These are phyloP conservation scores for Danionella cerebrum DNA, from an alignment of 2,113 vertebrate species.

Conservation along the genomic window DNA sequence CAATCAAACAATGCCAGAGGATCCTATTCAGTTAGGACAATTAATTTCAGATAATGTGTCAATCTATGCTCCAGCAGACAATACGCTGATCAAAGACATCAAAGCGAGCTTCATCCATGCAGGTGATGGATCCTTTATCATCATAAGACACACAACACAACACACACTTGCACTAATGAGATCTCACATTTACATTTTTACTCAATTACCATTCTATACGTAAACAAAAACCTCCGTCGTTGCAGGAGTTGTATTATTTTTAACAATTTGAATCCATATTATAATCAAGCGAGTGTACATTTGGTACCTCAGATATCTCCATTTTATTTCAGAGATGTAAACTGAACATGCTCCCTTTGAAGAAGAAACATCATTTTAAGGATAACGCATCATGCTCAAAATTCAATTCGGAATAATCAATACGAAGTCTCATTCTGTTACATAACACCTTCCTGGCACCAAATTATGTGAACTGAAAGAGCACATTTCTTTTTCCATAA, in stretches of 20 bases:
- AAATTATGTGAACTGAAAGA: not conserved
- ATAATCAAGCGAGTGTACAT: too few species aligned
- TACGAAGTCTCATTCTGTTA: not conserved
- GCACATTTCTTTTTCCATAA: not conserved
- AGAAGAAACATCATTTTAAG: too few species aligned
- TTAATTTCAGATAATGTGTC: not conserved
- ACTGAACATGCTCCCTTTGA: too few species aligned
- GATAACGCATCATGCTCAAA: too few species aligned
- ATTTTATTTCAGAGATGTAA: too few species aligned
- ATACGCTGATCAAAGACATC: not conserved
- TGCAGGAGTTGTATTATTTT: too few species aligned
- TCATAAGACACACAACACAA: not conserved
- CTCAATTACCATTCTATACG: not conserved
- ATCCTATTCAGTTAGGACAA: not conserved
- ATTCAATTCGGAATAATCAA: too few species aligned
- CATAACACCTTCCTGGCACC: not conserved
- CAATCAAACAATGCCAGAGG: not conserved
- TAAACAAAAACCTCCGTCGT: slow-evolving; percentile 1
- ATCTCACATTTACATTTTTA: slow-evolving; percentile 7
- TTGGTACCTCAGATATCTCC: too few species aligned
- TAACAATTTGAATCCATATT: too few species aligned
- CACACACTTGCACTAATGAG: not conserved
- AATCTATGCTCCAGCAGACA: not conserved
- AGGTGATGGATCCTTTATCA: not conserved
- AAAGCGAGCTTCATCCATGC: not conserved